Conservation (phyloP, 2,888 invertebrate genomes). For the Acrobeloides nanus region DNA sequence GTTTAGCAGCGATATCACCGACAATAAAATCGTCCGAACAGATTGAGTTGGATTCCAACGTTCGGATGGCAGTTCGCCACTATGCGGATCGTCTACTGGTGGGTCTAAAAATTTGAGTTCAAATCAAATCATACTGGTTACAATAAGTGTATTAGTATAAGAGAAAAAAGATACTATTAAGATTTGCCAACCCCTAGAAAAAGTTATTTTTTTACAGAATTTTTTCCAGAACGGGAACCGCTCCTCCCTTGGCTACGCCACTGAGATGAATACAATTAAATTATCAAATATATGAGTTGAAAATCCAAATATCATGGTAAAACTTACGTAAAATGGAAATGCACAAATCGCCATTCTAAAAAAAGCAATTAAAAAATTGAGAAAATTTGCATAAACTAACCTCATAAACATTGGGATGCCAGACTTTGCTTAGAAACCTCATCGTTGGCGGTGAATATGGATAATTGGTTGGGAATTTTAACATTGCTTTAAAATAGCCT, state of each 20-base stretch:
- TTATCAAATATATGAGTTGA: too few species aligned
- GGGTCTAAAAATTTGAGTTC: conserved; percentile 16
- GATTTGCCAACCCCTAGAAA: too few species aligned
- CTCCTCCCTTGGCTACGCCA: too few species aligned
- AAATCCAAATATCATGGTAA: too few species aligned
- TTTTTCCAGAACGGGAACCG: conserved; percentile 69
- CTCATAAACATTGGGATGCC: conserved; percentile 99
- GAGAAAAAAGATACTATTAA: too few species aligned
- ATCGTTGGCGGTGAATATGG: conserved; percentile 97
- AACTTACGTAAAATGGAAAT: conserved; percentile 99
- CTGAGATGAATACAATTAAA: too few species aligned
- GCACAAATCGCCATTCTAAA: conserved; percentile 90
- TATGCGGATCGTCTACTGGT: conserved; percentile 96
- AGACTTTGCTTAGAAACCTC: conserved; percentile 95
- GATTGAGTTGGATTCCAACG: conserved; percentile 99
- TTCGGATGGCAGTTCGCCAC: conserved; percentile 95
- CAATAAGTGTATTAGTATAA: too few species aligned
- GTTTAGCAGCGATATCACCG: conserved; percentile 94
- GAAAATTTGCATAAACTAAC: conserved; percentile 18
- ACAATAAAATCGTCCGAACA: conserved; percentile 84
- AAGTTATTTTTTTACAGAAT: conserved; percentile 3
- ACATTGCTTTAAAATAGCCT: conserved; percentile 98
- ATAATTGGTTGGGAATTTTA: conserved; percentile 97
- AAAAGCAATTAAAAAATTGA: conserved; percentile 27
- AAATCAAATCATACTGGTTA: too few species aligned